These are phyloP conservation scores for Ctenodactylus gundi DNA, from an alignment of 2,113 vertebrate genomes.

Conservation along the genomic window DNA sequence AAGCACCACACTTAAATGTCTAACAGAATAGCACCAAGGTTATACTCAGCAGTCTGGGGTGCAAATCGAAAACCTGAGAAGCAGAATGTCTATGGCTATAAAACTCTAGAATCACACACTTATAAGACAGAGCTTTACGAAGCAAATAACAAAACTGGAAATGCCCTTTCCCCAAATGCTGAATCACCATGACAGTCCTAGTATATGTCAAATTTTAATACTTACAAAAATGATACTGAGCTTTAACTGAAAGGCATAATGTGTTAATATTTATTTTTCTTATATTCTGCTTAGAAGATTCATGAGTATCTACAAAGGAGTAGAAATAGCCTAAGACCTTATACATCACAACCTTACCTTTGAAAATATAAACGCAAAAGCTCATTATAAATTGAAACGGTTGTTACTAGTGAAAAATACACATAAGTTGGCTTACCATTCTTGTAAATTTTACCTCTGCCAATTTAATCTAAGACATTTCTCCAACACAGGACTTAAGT, in stretches of 20 bases:
- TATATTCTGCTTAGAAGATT: neutral
- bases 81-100: constrained; percentile 69
- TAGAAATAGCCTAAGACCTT: neutral
- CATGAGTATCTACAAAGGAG: neutral
- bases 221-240: constrained; percentile 59
- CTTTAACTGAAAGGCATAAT: constrained; percentile 58
- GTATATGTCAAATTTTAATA: constrained; percentile 53
- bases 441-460: neutral
- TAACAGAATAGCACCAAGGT: constrained; percentile 62
- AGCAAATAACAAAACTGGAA: constrained; percentile 79
- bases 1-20: constrained; percentile 65
- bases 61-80: constrained; percentile 58
- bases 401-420: neutral
- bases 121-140: constrained; percentile 78
- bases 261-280: constrained; percentile 42
- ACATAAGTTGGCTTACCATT: neutral
- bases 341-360: constrained; percentile 11
- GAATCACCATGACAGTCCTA: constrained; percentile 73
- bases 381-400: neutral
- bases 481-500: neutral
- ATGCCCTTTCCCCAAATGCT: constrained; percentile 66
- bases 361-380: constrained; percentile 54
- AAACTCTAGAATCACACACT: constrained; percentile 77
- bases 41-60: constrained; percentile 74
- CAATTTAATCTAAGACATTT: constrained; percentile 40